Evolutionary conservation across 1,140 invertebrate species (phyloP), one percentile per base, ranked within the genome.

Genomic region (Orchesella cincta): DNA sequence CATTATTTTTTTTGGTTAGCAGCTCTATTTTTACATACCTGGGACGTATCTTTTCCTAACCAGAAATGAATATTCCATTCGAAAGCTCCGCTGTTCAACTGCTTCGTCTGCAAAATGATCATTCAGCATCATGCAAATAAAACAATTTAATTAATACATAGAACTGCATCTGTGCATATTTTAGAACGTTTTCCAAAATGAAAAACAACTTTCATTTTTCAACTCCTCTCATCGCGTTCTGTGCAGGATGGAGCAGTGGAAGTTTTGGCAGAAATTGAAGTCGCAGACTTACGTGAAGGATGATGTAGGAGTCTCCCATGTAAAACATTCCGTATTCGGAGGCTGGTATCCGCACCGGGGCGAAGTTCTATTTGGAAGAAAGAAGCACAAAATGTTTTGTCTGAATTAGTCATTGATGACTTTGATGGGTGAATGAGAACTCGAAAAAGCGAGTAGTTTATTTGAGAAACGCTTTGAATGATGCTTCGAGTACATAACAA

Each of bases 31-130:
- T 64, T 78, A 80, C 80, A 83, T 84, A 90, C 90, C 86, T 93
- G 91, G 18, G 90, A 89, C 0, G 93, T 93, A 83, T 94, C 88
- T 34, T 89, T 89, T 20, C 94, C 94, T 20, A 96, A 89, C 94
- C 94, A 97, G 85, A 94, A 97, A 85, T 96, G 93, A 72, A 97
- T 91, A 85, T 96, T 93, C 89, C 91, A 93, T 31, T 89, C 89
- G 26, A 93, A 85, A 12, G 87, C 86, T 36, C 90, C 90, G 46
- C 73, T 79, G 52, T 87, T 87, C 57, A 89, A 89, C 51, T 84
- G 71, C 73, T 82, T 83, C 36, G 82, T 90, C 88, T 83, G 90
- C 84, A 84, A 57, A 8, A n/a, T n/a, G n/a, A n/a, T n/a, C n/a
- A 64, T 31, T 57, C 67, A 77, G 54, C 35, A 79, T 57, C 5